Base-by-base conservation (phyloP, 2,797 vertebrate species). In the Kryptolebias ocellatus region DNA sequence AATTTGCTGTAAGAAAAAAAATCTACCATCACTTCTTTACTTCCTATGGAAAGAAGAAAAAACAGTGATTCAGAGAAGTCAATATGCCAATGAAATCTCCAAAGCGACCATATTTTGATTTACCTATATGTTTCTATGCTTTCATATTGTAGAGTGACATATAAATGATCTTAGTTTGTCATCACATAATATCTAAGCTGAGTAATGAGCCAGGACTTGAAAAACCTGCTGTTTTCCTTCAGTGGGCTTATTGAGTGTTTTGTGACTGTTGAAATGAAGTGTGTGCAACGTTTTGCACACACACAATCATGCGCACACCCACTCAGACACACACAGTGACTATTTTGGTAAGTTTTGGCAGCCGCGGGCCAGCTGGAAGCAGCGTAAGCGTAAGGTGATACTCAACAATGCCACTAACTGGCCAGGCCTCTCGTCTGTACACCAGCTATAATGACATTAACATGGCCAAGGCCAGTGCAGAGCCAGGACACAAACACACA, bases 381-480 rank as follows among this genome's bases (percentile, higher is more conserved):
- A 75, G 70, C 87, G 76, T 78, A 82, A 84, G 87, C 76, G 83
- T 90, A 91, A 94, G 85, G 89, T 83, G 85, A 91, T 92, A 90
- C 92, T 89, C 90, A 81, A 89, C 90, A 90, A 91, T 89, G 91
- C 88, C 90, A 89, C 90, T 92, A 89, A 91, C 89, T 92, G 91
- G 90, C 90, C 88, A 67, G 87, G 90, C 81, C 81, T 88, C 78
- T 78, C 75, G 83, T 87, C 87, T 91, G 87, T 83, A 79, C 83
- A 87, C 84, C 84, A 78, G 78, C 89, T 90, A 88, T 85, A 91
- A 90, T 87, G 90, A 92, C 83, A 84, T 93, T 92, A 91, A 87
- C 91, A 83, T 84, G 84, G 84, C 84, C 85, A 75, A 86, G 82
- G 76, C 84, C 83, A 68, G 70, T 9, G n/a, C 67, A 52, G 79